Conservation (phyloP, 2,888 invertebrate species). For the Lasioglossum marginatum region DNA sequence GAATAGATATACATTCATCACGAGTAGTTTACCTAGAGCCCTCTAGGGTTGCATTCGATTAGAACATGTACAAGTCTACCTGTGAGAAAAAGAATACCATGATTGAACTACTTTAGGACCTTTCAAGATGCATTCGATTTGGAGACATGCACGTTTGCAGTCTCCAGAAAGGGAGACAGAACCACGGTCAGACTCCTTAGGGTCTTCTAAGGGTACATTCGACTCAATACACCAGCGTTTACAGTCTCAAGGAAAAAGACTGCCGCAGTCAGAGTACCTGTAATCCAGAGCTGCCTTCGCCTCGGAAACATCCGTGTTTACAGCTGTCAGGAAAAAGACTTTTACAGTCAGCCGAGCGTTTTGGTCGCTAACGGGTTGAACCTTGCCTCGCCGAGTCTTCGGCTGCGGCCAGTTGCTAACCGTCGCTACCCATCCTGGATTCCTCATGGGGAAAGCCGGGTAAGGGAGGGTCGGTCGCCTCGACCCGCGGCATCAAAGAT, state of each 20-base stretch:
- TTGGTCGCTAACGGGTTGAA: slow-evolving; percentile 43
- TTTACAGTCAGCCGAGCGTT: slow-evolving; percentile 52
- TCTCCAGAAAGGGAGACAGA: no score
- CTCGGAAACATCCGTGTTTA: neutral
- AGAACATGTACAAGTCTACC: neutral
- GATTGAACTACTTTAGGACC: neutral
- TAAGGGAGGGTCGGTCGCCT: slow-evolving; percentile 68
- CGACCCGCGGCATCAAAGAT: slow-evolving; percentile 81
- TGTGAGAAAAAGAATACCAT: neutral
- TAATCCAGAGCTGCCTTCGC: neutral
- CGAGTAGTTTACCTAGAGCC: no score
- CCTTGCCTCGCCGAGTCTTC: slow-evolving; percentile 31
- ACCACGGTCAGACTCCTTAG: neutral
- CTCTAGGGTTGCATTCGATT: neutral
- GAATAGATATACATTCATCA: neutral
- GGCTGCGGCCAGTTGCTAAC: slow-evolving; percentile 56
- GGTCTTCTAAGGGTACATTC: neutral
- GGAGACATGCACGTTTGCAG: neutral
- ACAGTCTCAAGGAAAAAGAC: neutral
- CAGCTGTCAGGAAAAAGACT: slow-evolving; percentile 50
- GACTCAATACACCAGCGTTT: neutral
- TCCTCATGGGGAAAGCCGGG: slow-evolving; percentile 66
- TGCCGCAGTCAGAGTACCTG: neutral
- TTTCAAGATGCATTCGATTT: neutral
- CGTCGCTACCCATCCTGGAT: slow-evolving; percentile 60